These are phyloP conservation scores for Fistularia tabacaria DNA, from an alignment of 2,797 vertebrate genomes.

Conservation along the genomic window DNA sequence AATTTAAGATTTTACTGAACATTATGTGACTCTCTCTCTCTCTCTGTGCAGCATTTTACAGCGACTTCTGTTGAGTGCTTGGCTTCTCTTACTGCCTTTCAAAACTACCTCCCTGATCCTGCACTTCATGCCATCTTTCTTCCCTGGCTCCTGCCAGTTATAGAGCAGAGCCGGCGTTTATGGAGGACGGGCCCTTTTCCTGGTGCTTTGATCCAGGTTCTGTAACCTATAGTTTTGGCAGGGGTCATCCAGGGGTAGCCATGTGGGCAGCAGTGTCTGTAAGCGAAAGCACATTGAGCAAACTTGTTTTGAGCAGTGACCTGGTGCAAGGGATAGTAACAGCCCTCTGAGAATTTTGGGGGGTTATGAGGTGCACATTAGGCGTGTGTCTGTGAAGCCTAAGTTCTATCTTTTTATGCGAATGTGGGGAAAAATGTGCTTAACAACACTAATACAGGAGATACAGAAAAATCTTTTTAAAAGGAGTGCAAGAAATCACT, in stretches of 20 bases:
- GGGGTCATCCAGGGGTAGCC: slow-evolving; percentile 61
- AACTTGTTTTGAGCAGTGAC: slow-evolving; percentile 22
- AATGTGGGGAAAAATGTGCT: slow-evolving; percentile 12
- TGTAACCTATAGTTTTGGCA: slow-evolving; percentile 47
- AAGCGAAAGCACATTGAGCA: slow-evolving; percentile 67
- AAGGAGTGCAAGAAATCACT: slow-evolving; percentile 22
- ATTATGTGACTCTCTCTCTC: slow-evolving; percentile 1
- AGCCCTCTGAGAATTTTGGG: slow-evolving; percentile 21
- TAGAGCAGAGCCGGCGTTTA: slow-evolving; percentile 59
- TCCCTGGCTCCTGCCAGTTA: slow-evolving; percentile 59
- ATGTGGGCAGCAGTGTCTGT: slow-evolving; percentile 54
- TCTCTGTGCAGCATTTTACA: slow-evolving; percentile 11
- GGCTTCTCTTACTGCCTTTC: slow-evolving; percentile 39
- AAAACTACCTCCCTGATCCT: slow-evolving; percentile 52
- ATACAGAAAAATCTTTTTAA: slow-evolving; percentile 6
- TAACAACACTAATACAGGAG: slow-evolving; percentile 9
- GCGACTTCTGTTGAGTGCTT: slow-evolving; percentile 45
- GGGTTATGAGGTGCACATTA: slow-evolving; percentile 25
- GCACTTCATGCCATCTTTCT: slow-evolving; percentile 57
- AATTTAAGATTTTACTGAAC: neutral
- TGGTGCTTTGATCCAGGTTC: slow-evolving; percentile 69
- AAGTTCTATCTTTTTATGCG: slow-evolving; percentile 11
- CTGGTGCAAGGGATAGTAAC: slow-evolving; percentile 9
- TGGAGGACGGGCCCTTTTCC: slow-evolving; percentile 59
- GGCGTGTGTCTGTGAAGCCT: slow-evolving; percentile 10